These are phyloP conservation scores for Brachionus sp. DNA, from an alignment of 1,140 invertebrate genomes.

Conservation along the genomic window DNA sequence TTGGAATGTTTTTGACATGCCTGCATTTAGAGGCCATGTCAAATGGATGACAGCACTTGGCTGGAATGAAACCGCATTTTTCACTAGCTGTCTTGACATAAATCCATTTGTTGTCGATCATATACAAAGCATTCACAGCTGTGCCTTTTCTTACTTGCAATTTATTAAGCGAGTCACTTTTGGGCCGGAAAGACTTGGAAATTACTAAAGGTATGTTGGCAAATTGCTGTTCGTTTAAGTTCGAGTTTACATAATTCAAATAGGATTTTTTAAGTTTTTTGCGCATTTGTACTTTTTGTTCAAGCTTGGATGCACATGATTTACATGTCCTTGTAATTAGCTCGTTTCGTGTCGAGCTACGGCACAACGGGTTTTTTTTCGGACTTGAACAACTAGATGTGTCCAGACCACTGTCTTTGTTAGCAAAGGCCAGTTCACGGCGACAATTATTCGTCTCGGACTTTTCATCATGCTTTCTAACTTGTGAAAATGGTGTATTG, in stretches of 20 bases:
- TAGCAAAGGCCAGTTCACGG: neutral
- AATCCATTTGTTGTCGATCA: slow-evolving; percentile 35
- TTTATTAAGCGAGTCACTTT: neutral
- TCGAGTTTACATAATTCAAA: neutral
- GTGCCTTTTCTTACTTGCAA: neutral
- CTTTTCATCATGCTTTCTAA: neutral
- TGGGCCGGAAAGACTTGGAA: slow-evolving; percentile 18
- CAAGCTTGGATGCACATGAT: neutral
- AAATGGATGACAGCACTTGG: slow-evolving; percentile 21
- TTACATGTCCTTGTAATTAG: neutral
- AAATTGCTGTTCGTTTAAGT: slow-evolving; percentile 12
- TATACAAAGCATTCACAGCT: slow-evolving; percentile 21
- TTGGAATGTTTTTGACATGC: neutral
- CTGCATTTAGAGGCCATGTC: neutral
- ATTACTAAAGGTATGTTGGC: slow-evolving; percentile 29
- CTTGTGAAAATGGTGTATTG: neutral
- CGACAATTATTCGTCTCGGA: neutral
- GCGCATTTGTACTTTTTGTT: neutral
- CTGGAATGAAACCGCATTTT: slow-evolving; percentile 10
- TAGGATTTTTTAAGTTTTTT: slow-evolving; percentile 27
- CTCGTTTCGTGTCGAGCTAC: neutral
- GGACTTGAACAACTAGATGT: neutral
- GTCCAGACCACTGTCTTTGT: slow-evolving; percentile 7
- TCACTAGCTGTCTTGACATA: slow-evolving; percentile 9
- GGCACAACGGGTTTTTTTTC: neutral